Percentiles rank a stretch among this genome's conserved stretches.
These are phyloP conservation scores for Achroia grisella DNA, from an alignment of 1,140 invertebrate species.

Conservation along the genomic window DNA sequence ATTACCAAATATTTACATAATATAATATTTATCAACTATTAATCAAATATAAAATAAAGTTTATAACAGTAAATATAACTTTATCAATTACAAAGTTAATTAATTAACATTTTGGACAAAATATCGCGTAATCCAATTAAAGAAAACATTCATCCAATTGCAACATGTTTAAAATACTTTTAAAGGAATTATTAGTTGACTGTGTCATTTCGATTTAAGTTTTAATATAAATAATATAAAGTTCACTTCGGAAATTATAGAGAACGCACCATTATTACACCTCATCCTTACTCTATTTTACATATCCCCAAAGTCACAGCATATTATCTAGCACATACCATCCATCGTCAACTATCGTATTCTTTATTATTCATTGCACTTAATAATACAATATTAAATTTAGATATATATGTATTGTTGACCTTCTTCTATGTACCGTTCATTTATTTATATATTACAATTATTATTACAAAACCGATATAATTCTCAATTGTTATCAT, in stretches of 20 bases:
- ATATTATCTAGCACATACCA: not conserved
- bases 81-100: too few relatives aligned
- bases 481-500: not conserved
- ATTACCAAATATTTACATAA: not conserved
- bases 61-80: too few relatives aligned
- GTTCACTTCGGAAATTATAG: not conserved
- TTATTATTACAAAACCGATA: not conserved
- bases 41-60: too few relatives aligned
- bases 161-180: too few relatives aligned
- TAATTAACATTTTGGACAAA: too few relatives aligned
- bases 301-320: conserved; percentile 1
- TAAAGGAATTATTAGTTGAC: too few relatives aligned
- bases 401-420: conserved; percentile 2
- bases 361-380: conserved; percentile 1
- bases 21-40: too few relatives aligned
- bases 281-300: too few relatives aligned
- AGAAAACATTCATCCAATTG: too few relatives aligned
- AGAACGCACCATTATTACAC: too few relatives aligned
- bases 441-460: not conserved
- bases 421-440: conserved; percentile 5
- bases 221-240: not conserved
- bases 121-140: too few relatives aligned
- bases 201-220: too few relatives aligned
- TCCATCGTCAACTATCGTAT: not conserved
- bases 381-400: conserved; percentile 1